Evolutionary conservation across 2,113 vertebrate species (phyloP).

Genomic region (Tupaia tana): DNA sequence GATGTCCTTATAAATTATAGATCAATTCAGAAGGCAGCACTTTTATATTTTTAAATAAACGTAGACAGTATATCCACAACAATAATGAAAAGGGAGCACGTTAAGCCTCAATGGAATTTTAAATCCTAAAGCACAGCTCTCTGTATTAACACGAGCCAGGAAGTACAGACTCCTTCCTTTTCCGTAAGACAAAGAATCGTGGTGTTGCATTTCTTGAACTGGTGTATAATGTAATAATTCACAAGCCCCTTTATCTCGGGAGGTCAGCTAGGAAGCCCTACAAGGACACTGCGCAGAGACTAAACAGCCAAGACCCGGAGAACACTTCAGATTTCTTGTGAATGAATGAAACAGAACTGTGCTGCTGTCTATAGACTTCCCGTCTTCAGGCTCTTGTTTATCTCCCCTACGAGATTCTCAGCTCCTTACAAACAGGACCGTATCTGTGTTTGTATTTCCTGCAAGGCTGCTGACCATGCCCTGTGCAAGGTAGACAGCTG

Average conservation of each 20-base stretch:
- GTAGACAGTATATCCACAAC: slow-evolving; percentile 40
- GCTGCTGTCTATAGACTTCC: not conserved
- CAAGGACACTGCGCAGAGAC: rapidly evolving
- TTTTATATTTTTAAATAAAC: slow-evolving; percentile 71
- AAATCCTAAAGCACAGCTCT: slow-evolving; percentile 17
- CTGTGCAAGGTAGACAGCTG: rapidly evolving
- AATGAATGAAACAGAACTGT: not conserved
- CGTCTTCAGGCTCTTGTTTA: not conserved
- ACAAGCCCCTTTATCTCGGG: not conserved
- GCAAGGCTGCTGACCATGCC: too few relatives aligned
- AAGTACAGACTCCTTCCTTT: not conserved
- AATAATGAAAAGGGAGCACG: not conserved
- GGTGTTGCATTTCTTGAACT: not conserved
- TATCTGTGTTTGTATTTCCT: not conserved
- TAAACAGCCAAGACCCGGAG: not conserved
- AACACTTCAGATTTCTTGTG: not conserved
- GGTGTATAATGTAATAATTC: not conserved
- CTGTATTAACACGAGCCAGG: not conserved
- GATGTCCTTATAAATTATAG: slow-evolving; percentile 56
- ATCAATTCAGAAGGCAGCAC: slow-evolving; percentile 62
- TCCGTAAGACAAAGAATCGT: not conserved
- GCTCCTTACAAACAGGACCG: not conserved
- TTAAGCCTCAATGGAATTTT: not conserved
- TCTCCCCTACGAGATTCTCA: not conserved
- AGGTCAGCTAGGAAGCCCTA: not conserved